A percentile compares a stretch with the other conserved stretches of the same genome.
phyloP scores from a whole-genome alignment of 2,888 invertebrate species.

The Azorinus chamasolen region DNA sequence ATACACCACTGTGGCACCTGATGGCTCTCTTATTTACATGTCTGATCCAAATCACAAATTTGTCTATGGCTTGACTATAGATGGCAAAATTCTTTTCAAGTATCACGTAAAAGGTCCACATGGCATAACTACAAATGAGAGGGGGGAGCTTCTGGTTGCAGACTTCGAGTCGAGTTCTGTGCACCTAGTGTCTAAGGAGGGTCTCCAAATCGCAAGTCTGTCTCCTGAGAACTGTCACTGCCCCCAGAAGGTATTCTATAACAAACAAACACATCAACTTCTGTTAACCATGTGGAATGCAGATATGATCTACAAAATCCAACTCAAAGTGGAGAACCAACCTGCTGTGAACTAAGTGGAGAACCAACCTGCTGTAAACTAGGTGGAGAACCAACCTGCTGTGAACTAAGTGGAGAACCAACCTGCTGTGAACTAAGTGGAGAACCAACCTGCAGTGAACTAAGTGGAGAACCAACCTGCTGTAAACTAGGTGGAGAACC shows the following conservation, averaged over 20 bases:
- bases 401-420: too few relatives aligned
- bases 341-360: too few relatives aligned
- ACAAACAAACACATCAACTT: not conserved
- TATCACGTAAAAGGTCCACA: slow-evolving; percentile 32
- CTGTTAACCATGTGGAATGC: not conserved
- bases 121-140: slow-evolving; percentile 18
- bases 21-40: slow-evolving; percentile 23
- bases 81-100: slow-evolving; percentile 12
- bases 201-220: not conserved
- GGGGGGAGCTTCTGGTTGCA: slow-evolving; percentile 29
- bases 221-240: not conserved
- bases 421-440: too few relatives aligned
- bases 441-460: too few relatives aligned
- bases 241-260: slow-evolving; percentile 10
- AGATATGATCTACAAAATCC: not conserved
- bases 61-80: slow-evolving; percentile 18
- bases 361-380: too few relatives aligned
- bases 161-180: slow-evolving; percentile 15
- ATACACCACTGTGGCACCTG: slow-evolving; percentile 23
- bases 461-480: too few relatives aligned
- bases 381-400: too few relatives aligned
- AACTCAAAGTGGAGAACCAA: slow-evolving; percentile 4
- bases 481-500: too few relatives aligned
- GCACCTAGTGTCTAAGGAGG: not conserved
- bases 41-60: slow-evolving; percentile 34